Evolutionary conservation across 2,888 invertebrate genomes (phyloP).

Genomic region (Aphidoletes aphidimyza): DNA sequence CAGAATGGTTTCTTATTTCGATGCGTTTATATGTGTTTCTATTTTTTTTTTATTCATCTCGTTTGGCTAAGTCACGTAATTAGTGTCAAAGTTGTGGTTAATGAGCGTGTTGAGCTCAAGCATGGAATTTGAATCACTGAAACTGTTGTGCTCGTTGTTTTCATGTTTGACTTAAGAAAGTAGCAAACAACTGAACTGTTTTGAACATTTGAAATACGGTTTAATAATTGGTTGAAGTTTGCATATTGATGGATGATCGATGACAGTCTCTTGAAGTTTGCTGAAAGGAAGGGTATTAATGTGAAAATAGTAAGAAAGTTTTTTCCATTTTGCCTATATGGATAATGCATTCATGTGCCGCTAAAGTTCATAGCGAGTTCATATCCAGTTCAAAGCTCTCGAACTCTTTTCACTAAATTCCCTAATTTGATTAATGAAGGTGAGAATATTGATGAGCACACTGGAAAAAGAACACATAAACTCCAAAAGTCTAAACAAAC

Average conservation of each 20-base stretch:
- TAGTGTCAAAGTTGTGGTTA: background rate
- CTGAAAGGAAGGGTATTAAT: too few relatives aligned
- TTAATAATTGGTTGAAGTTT: background rate
- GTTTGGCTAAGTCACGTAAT: background rate
- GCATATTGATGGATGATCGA: background rate
- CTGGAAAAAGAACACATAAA: too few relatives aligned
- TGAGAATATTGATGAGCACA: background rate
- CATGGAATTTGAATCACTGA: background rate
- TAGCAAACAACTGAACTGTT: too few relatives aligned
- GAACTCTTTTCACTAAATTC: background rate
- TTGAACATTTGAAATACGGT: background rate
- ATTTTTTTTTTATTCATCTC: background rate
- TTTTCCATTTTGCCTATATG: background rate
- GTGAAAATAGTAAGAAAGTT: background rate
- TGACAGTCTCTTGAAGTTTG: too few relatives aligned
- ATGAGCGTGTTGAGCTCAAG: background rate
- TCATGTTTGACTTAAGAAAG: too few relatives aligned
- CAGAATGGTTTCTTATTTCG: background rate
- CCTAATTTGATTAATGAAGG: slow-evolving; percentile 27
- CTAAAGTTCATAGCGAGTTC: background rate
- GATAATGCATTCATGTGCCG: background rate
- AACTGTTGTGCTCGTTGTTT: too few relatives aligned
- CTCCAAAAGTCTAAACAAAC: background rate
- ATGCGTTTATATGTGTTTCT: background rate
- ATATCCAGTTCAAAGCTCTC: background rate